Conservation (phyloP, 2,797 vertebrate genomes). For the Sebastes variabilis region DNA sequence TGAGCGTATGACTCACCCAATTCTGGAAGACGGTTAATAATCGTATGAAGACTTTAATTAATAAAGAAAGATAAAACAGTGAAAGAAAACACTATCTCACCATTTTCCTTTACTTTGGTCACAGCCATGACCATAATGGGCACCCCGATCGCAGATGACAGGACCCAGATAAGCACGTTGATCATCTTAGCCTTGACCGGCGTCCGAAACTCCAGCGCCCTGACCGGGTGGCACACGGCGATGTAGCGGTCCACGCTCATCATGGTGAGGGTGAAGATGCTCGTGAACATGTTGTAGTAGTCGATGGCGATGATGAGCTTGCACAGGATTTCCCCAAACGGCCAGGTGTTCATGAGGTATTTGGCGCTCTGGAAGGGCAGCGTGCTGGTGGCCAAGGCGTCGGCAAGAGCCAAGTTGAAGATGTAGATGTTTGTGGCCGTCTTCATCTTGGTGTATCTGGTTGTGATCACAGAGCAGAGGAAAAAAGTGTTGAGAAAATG, state of each 20-base stretch:
- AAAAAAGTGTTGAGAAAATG: slow-evolving; percentile 10
- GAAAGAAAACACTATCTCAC: slow-evolving; percentile 60
- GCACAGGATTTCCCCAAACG: slow-evolving; percentile 91
- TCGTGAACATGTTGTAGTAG: slow-evolving; percentile 98
- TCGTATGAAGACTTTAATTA: not conserved
- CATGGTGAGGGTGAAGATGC: slow-evolving; percentile 96
- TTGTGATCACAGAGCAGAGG: slow-evolving; percentile 29
- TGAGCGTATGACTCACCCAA: not conserved
- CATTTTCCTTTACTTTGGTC: slow-evolving; percentile 85
- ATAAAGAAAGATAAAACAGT: not conserved
- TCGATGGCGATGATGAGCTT: slow-evolving; percentile 93
- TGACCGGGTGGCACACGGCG: slow-evolving; percentile 92
- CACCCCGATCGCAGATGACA: slow-evolving; percentile 91
- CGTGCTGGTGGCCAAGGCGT: slow-evolving; percentile 92
- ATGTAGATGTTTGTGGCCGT: slow-evolving; percentile 98
- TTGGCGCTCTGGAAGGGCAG: slow-evolving; percentile 95
- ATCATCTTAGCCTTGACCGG: slow-evolving; percentile 93
- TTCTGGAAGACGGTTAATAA: not conserved
- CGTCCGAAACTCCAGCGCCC: slow-evolving; percentile 91
- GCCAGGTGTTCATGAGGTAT: slow-evolving; percentile 95
- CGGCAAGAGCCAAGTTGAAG: slow-evolving; percentile 94
- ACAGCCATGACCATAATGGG: slow-evolving; percentile 94
- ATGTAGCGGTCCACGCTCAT: slow-evolving; percentile 97
- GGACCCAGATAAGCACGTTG: slow-evolving; percentile 94
- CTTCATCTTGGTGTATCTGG: slow-evolving; percentile 96